Percentiles rank a stretch among this genome's conserved stretches.
These are phyloP conservation scores for Pogonomyrmex barbatus DNA, from an alignment of 1,140 invertebrate genomes.

Conservation along the genomic window DNA sequence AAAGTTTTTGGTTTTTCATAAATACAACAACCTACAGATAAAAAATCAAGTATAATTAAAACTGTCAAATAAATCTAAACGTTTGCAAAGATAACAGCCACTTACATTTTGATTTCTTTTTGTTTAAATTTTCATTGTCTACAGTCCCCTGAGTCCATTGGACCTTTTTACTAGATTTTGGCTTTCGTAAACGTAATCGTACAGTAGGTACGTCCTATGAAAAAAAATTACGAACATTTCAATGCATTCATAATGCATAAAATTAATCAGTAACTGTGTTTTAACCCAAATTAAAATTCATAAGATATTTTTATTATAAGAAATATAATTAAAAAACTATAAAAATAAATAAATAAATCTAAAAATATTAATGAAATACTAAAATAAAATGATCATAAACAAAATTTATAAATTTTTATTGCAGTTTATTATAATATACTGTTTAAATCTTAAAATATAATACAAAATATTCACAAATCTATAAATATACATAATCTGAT, in stretches of 20 bases:
- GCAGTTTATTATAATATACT: constrained; percentile 16
- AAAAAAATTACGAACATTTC: constrained; percentile 58
- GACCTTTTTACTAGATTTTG: constrained; percentile 92
- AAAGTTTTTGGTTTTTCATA: constrained; percentile 93
- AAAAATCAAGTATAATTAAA: constrained; percentile 16
- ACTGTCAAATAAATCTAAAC: not conserved
- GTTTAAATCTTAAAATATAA: not conserved
- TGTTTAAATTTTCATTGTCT: constrained; percentile 97
- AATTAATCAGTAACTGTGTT: constrained; percentile 8
- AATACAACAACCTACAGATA: constrained; percentile 93
- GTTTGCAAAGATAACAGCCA: constrained; percentile 52
- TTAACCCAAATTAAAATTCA: not conserved
- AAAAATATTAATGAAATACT: not conserved
- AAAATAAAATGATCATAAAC: not conserved
- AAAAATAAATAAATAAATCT: too few species aligned
- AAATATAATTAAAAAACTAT: not conserved
- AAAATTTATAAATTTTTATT: constrained; percentile 22
- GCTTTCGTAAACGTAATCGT: constrained; percentile 90
- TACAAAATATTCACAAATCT: not conserved
- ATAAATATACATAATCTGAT: not conserved
- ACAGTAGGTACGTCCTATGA: constrained; percentile 89
- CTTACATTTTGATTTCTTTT: constrained; percentile 97
- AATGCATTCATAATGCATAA: not conserved
- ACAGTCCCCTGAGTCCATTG: constrained; percentile 95
- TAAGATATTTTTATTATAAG: not conserved